phyloP scores from a whole-genome alignment of 2,888 invertebrate species.

The Hyposoter dolosus region DNA sequence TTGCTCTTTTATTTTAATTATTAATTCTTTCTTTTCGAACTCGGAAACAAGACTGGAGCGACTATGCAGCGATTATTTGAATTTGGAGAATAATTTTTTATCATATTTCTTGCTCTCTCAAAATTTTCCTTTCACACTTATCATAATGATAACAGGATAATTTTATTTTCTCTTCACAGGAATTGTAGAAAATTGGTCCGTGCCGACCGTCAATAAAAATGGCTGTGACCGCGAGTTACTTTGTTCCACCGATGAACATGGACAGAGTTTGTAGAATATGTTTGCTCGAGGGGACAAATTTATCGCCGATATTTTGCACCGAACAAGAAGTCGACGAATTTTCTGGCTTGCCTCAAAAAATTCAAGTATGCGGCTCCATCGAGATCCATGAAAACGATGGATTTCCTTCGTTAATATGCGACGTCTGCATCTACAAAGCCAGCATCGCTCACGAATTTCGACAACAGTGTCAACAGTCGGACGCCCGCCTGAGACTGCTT shows the following conservation, averaged over 20 bases:
- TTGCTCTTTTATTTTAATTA: conserved; percentile 72
- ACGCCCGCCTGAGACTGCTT: conserved; percentile 80
- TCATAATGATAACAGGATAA: too few species aligned
- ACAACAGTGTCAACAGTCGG: conserved; percentile 82
- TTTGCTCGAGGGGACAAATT: conserved; percentile 80
- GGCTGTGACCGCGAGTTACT: conserved; percentile 80
- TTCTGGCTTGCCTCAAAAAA: conserved; percentile 79
- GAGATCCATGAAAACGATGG: conserved; percentile 83
- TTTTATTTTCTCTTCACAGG: conserved; percentile 53
- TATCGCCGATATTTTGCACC: conserved; percentile 80
- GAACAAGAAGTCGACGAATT: conserved; percentile 76
- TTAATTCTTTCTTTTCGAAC: neutral
- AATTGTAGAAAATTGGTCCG: neutral
- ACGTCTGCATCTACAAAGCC: conserved; percentile 82
- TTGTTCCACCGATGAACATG: conserved; percentile 79
- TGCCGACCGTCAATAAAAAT: conserved; percentile 50
- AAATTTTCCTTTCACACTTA: too few species aligned
- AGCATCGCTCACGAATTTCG: conserved; percentile 83
- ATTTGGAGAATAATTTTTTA: too few species aligned
- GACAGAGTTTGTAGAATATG: conserved; percentile 83
- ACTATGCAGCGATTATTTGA: too few species aligned
- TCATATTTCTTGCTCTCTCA: too few species aligned
- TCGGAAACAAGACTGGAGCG: neutral
- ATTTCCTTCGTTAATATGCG: conserved; percentile 82
- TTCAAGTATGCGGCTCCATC: conserved; percentile 82